Evolutionary conservation across 37 sponge, comb jelly and placozoan genomes (phyloP).

Genomic region (Beroe forskalii): DNA sequence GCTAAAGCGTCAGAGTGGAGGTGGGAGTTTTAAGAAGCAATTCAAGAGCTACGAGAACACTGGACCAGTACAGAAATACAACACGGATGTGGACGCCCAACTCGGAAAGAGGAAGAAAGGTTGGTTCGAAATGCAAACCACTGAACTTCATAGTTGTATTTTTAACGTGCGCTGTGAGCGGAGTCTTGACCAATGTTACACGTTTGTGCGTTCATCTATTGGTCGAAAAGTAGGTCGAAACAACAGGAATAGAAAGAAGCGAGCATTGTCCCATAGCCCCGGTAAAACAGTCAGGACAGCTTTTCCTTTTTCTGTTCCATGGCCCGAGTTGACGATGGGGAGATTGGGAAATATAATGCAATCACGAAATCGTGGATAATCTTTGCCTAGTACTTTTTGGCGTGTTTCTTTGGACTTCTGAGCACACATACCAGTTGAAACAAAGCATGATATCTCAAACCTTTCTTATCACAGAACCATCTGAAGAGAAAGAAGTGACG

Average conservation of each 20-base stretch:
- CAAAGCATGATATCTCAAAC: not conserved
- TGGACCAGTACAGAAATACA: constrained; percentile 22
- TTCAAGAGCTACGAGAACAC: constrained; percentile 11
- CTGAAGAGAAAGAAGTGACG: not conserved
- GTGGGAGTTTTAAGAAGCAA: not conserved
- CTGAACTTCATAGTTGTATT: too few relatives aligned
- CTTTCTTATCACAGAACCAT: not conserved
- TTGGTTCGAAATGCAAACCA: not conserved
- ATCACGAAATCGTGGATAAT: not conserved
- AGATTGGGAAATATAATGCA: too few relatives aligned
- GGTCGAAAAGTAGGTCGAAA: not conserved
- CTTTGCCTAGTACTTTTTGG: too few relatives aligned
- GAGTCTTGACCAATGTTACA: too few relatives aligned
- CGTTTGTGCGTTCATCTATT: too few relatives aligned
- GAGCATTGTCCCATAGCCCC: too few relatives aligned
- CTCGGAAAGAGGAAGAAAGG: constrained; percentile 16
- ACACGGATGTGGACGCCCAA: constrained; percentile 14
- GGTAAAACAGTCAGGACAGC: too few relatives aligned
- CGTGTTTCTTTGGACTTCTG: too few relatives aligned
- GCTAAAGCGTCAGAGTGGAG: constrained; percentile 31
- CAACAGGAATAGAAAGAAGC: too few relatives aligned
- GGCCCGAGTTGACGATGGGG: too few relatives aligned
- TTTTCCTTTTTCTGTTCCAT: too few relatives aligned
- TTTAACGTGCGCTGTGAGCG: too few relatives aligned
- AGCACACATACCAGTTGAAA: not conserved